Percentiles rank a stretch among this genome's conserved stretches.
phyloP scores from a whole-genome alignment of 2,888 invertebrate species.

The Pammene fasciana region DNA sequence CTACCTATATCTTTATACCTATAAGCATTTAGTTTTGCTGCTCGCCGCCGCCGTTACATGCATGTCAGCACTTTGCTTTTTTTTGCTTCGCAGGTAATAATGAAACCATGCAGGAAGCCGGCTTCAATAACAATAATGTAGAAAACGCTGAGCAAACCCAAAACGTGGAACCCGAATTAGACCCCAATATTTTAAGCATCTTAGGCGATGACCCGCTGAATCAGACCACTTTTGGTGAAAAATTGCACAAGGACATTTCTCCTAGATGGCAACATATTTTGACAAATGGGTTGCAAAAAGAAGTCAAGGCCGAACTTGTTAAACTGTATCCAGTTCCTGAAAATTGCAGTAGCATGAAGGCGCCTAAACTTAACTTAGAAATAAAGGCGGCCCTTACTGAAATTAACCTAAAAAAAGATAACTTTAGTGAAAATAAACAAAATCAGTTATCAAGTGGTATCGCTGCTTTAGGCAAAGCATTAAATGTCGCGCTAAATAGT shows the following conservation, averaged over 20 bases:
- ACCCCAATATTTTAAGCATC: slow-evolving; percentile 2
- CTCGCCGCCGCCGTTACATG: not conserved
- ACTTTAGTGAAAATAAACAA: slow-evolving; percentile 17
- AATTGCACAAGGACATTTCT: slow-evolving; percentile 28
- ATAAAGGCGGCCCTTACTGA: slow-evolving; percentile 20
- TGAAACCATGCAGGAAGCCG: not conserved
- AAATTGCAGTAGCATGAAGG: slow-evolving; percentile 10
- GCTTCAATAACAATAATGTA: not conserved
- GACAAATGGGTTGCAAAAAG: slow-evolving; percentile 10
- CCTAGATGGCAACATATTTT: slow-evolving; percentile 21
- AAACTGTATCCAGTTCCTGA: slow-evolving; percentile 11
- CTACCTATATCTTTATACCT: no score
- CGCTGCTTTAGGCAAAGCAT: slow-evolving; percentile 18
- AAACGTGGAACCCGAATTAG: not conserved
- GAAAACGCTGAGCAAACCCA: not conserved
- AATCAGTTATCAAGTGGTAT: slow-evolving; percentile 11
- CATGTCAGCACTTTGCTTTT: slow-evolving; percentile 1
- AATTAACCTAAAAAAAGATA: slow-evolving; percentile 16
- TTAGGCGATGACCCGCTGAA: slow-evolving; percentile 24
- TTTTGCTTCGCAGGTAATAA: slow-evolving; percentile 6
- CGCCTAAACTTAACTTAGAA: slow-evolving; percentile 20
- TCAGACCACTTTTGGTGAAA: slow-evolving; percentile 6
- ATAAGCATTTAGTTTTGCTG: not conserved
- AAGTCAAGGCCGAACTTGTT: not conserved
- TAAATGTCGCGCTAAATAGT: not conserved